Base-by-base conservation (phyloP, 2,113 vertebrate genomes). In the Saccopteryx bilineata region DNA sequence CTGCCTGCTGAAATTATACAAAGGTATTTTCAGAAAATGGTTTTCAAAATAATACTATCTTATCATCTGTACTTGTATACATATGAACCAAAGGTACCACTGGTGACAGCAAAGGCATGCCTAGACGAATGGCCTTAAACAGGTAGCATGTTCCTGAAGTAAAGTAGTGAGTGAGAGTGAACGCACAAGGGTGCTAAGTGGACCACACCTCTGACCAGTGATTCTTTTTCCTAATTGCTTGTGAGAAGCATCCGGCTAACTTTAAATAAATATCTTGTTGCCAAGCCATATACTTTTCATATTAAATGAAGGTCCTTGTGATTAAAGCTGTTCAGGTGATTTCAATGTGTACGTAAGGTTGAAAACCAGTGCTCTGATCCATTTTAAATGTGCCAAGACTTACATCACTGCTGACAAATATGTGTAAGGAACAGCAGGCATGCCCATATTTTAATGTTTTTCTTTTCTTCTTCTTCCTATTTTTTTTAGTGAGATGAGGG, bases 41-140 rank as follows among this genome's bases (percentile, higher is more conserved):
- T 75, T 83, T 93, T 72, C 31, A 92, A 88, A 91, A 54, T 91
- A 76, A 91, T 78, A 1, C 39, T 23, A 68, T 61, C 50, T 61
- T 65, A 31, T 84, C 21, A 28, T 84, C 5, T 7, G 71, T 63
- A 72, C 7, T 71, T 78, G 19, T 68, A 54, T 63, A 21, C 39
- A 39, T 28, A 7, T 87, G 14, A 87, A 19, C 18, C 46, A 91
- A 7, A 74, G 8, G 5, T 91, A 26, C 31, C 33, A 19, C 46
- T 66, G 17, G 19, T 78, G 18, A 69, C 50, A 54, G 52, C 46
- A 90, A 81, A 76, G 28, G 14, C 50, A 24, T 48, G 8, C 33
- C 66, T 58, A 91, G 46, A 21, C 71, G 31, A 94, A 56, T 72
- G 50, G 5, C 17, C 71, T 95, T 72, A 60, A 72, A 61, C 11